phyloP scores from a whole-genome alignment of 2,888 invertebrate genomes.

The Idaea straminata region DNA sequence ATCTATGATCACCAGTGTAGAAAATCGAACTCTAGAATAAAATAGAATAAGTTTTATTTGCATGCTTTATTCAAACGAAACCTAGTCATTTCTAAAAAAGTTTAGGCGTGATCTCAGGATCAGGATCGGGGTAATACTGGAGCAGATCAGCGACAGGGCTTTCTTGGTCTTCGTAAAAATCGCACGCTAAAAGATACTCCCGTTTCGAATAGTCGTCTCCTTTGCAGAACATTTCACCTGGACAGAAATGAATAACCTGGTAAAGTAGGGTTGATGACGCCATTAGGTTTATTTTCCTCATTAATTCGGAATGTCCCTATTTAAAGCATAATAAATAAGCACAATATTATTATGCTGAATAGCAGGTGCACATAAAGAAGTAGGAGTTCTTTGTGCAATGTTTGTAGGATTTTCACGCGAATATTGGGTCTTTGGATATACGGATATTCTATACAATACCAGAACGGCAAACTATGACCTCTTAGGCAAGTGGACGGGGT shows the following conservation, averaged over 20 bases:
- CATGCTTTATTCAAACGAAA: neutral
- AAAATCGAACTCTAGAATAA: neutral
- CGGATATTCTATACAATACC: too few relatives aligned
- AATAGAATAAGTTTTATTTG: neutral
- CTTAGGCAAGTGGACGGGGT: too few relatives aligned
- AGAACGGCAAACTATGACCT: too few relatives aligned
- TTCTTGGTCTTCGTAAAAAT: constrained; percentile 75
- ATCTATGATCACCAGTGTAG: too few relatives aligned
- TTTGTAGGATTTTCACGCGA: too few relatives aligned
- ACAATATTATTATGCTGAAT: too few relatives aligned
- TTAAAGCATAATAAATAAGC: too few relatives aligned
- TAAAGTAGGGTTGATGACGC: neutral
- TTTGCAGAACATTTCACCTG: constrained; percentile 74
- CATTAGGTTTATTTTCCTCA: too few relatives aligned
- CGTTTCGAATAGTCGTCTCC: constrained; percentile 74
- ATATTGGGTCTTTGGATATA: too few relatives aligned
- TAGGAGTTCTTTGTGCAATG: too few relatives aligned
- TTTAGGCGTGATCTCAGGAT: constrained; percentile 65
- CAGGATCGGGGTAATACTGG: constrained; percentile 72
- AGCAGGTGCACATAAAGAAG: too few relatives aligned
- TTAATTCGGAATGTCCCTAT: too few relatives aligned
- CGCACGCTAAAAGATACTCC: constrained; percentile 69
- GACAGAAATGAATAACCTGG: constrained; percentile 16
- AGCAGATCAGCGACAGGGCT: constrained; percentile 70
- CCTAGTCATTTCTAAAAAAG: constrained; percentile 34